Evolutionary conservation across 2,888 invertebrate species (phyloP).

Genomic region (Drymonia ruficornis): DNA sequence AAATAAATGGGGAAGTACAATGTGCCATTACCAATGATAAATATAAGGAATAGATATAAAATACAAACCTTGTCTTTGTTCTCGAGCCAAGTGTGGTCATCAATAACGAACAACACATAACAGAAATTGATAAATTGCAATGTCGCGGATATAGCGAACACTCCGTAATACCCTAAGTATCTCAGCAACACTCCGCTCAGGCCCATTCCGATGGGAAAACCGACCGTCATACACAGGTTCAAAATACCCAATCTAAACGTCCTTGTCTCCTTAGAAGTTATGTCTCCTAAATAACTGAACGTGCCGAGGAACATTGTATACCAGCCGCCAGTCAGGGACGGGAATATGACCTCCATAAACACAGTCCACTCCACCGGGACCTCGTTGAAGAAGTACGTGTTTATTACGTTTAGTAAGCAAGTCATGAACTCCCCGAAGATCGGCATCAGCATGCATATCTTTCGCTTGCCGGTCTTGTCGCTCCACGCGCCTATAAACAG

Average conservation of each 20-base stretch:
- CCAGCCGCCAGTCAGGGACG: slow-evolving; percentile 83
- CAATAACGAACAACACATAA: slow-evolving; percentile 72
- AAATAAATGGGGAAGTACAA: not conserved
- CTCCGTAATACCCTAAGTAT: slow-evolving; percentile 81
- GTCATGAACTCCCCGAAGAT: slow-evolving; percentile 83
- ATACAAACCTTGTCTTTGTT: slow-evolving; percentile 67
- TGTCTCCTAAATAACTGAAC: slow-evolving; percentile 86
- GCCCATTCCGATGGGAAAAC: slow-evolving; percentile 78
- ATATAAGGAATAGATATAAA: slow-evolving; percentile 5
- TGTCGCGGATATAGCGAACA: slow-evolving; percentile 69
- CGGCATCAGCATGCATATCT: slow-evolving; percentile 85
- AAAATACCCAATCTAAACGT: slow-evolving; percentile 85
- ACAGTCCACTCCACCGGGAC: slow-evolving; percentile 82
- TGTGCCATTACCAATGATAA: not conserved
- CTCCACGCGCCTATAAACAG: slow-evolving; percentile 87
- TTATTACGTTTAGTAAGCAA: slow-evolving; percentile 76
- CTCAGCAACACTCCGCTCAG: slow-evolving; percentile 71
- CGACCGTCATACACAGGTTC: slow-evolving; percentile 76
- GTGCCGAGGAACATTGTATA: slow-evolving; percentile 84
- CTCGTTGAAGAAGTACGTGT: slow-evolving; percentile 83
- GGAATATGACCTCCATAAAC: slow-evolving; percentile 81
- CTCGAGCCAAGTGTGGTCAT: slow-evolving; percentile 75
- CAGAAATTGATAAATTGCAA: slow-evolving; percentile 73
- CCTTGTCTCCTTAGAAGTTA: slow-evolving; percentile 82
- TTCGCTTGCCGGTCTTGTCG: slow-evolving; percentile 84